These are phyloP conservation scores for Ischnus inquisitorius DNA, from an alignment of 2,888 invertebrate species.

Conservation along the genomic window DNA sequence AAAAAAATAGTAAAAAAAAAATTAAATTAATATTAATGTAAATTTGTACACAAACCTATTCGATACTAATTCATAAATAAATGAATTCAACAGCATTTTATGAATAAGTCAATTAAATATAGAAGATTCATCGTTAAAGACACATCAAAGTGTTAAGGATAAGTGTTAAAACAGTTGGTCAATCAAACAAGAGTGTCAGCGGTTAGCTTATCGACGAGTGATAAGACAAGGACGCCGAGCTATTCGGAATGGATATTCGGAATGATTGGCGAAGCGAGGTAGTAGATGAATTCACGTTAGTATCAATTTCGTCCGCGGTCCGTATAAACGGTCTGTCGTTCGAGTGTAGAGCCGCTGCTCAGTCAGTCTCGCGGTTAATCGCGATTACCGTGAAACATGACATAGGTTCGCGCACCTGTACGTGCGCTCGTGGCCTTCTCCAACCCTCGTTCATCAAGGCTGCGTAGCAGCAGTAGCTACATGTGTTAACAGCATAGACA, in stretches of 20 bases:
- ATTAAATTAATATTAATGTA: no score
- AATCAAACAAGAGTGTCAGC: neutral
- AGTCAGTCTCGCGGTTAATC: conserved; percentile 52
- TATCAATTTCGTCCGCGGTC: conserved; percentile 4
- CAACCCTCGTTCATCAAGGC: conserved; percentile 23
- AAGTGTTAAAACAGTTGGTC: neutral
- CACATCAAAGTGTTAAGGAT: neutral
- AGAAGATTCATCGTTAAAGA: no score
- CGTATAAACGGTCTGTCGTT: neutral
- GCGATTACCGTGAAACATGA: conserved; percentile 35
- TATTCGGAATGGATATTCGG: neutral
- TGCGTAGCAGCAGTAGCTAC: conserved; percentile 17
- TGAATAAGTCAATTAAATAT: no score
- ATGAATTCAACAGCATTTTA: no score
- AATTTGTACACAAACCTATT: no score
- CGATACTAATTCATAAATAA: no score
- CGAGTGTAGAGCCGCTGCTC: conserved; percentile 30
- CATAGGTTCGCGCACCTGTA: conserved; percentile 14
- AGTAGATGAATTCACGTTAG: neutral
- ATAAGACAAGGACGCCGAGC: conserved; percentile 7
- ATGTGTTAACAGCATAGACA: conserved; percentile 23
- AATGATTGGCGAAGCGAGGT: neutral
- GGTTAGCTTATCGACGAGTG: conserved; percentile 2
- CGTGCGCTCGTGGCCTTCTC: conserved; percentile 2
- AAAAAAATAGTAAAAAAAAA: no score